A percentile compares a stretch with the other conserved stretches of the same genome.
Evolutionary conservation across 2,888 invertebrate species (phyloP).

Genomic region (Dryocosmus kuriphilus): DNA sequence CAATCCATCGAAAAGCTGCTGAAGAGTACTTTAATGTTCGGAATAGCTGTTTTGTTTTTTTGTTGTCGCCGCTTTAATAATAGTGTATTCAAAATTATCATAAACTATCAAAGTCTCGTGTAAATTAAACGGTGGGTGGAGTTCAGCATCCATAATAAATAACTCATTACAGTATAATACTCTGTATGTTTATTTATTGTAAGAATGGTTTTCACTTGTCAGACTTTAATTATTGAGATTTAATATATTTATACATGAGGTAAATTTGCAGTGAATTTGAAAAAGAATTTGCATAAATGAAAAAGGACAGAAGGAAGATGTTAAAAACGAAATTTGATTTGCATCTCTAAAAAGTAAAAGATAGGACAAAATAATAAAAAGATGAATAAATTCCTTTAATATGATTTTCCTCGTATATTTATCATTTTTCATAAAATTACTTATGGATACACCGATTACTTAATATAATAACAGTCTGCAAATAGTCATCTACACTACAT

Average conservation of each 20-base stretch:
- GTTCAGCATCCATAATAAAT: background rate
- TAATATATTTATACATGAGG: too few relatives aligned
- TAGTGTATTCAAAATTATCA: background rate
- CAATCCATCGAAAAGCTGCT: background rate
- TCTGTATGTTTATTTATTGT: background rate
- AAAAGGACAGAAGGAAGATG: too few relatives aligned
- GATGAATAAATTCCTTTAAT: too few relatives aligned
- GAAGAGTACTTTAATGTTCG: background rate
- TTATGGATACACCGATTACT: background rate
- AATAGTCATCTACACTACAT: background rate
- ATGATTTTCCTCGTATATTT: background rate
- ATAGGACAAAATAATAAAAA: too few relatives aligned
- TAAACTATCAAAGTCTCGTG: too few relatives aligned
- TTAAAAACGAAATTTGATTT: too few relatives aligned
- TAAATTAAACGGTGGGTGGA: background rate
- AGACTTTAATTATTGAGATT: too few relatives aligned
- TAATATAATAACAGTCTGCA: conserved; percentile 2
- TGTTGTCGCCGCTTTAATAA: background rate
- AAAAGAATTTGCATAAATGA: too few relatives aligned
- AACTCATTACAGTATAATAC: background rate
- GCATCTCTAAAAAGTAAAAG: too few relatives aligned
- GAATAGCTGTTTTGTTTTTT: background rate
- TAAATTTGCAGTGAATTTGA: too few relatives aligned
- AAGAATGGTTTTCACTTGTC: too few relatives aligned
- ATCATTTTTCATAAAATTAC: conserved; percentile 1